These are phyloP conservation scores for Orthosia cruda DNA, from an alignment of 2,888 invertebrate species.

Conservation along the genomic window DNA sequence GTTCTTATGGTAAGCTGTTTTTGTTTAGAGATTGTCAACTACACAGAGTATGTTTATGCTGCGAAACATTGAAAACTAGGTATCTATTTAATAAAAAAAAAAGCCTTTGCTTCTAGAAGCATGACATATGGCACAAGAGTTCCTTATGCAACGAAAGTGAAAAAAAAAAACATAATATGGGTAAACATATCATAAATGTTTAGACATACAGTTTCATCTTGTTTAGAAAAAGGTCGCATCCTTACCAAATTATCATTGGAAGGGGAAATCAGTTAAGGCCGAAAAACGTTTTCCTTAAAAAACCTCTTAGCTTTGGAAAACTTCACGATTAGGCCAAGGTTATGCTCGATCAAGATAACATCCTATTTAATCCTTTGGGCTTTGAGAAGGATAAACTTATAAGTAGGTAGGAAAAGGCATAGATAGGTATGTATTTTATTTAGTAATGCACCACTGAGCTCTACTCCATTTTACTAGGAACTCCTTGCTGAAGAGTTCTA, in stretches of 20 bases:
- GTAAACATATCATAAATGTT: background rate
- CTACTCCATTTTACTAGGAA: no score
- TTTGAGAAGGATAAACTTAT: conserved; percentile 4
- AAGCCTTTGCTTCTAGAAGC: no score
- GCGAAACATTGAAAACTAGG: no score
- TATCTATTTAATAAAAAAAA: no score
- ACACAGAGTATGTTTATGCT: no score
- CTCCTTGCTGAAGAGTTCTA: no score
- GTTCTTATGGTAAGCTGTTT: no score
- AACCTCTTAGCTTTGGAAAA: conserved; percentile 28
- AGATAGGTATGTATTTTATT: background rate
- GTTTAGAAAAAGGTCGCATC: conserved; percentile 18
- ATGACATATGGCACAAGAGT: no score
- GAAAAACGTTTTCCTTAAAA: conserved; percentile 33
- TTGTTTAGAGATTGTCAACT: no score
- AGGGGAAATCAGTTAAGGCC: conserved; percentile 38
- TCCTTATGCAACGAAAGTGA: no score
- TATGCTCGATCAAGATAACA: conserved; percentile 42
- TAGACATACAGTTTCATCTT: background rate
- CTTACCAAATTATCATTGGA: conserved; percentile 40
- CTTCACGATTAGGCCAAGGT: conserved; percentile 32
- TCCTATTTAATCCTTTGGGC: conserved; percentile 31
- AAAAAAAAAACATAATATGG: no score
- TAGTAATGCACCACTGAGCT: background rate
- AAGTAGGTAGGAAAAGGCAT: background rate